Conservation (phyloP, 2,113 vertebrate species). For the Ophthalmolycus amberensis region DNA sequence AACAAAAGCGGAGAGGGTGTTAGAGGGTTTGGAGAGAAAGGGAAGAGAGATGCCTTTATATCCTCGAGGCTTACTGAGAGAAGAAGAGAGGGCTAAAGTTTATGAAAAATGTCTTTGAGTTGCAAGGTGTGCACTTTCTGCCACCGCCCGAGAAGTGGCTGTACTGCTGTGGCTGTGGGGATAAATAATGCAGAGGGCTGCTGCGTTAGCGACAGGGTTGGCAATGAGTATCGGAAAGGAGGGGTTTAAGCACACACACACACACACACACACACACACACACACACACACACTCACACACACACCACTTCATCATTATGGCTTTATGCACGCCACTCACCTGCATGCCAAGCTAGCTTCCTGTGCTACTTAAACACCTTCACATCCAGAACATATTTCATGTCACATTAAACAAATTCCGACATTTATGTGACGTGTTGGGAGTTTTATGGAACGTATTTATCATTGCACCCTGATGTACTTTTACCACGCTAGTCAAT, state of each 20-base stretch:
- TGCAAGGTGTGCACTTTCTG: slow-evolving; percentile 77
- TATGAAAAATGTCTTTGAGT: slow-evolving; percentile 71
- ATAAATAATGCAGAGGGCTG: slow-evolving; percentile 75
- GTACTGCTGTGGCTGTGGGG: slow-evolving; percentile 54
- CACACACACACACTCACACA: slow-evolving; percentile 29
- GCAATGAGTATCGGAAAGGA: slow-evolving; percentile 43
- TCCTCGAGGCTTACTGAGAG: slow-evolving; percentile 30
- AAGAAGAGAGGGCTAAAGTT: slow-evolving; percentile 51
- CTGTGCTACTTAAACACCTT: slow-evolving; percentile 5
- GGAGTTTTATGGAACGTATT: slow-evolving; percentile 64
- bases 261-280: slow-evolving; percentile 17
- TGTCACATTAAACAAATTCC: slow-evolving; percentile 64
- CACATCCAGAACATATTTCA: slow-evolving; percentile 46
- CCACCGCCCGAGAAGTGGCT: slow-evolving; percentile 48
- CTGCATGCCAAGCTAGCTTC: slow-evolving; percentile 13
- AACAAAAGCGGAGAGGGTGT: not conserved
- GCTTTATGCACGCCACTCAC: slow-evolving; percentile 30
- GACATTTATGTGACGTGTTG: slow-evolving; percentile 54
- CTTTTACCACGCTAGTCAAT: slow-evolving; percentile 55
- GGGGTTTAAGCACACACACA: slow-evolving; percentile 21
- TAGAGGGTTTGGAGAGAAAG: not conserved
- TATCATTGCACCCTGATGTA: slow-evolving; percentile 47
- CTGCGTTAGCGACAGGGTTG: slow-evolving; percentile 60
- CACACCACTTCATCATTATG: slow-evolving; percentile 45
- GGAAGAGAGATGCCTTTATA: slow-evolving; percentile 6